phyloP scores from a whole-genome alignment of 2,888 invertebrate genomes.

The Parthenolecanium corni region DNA sequence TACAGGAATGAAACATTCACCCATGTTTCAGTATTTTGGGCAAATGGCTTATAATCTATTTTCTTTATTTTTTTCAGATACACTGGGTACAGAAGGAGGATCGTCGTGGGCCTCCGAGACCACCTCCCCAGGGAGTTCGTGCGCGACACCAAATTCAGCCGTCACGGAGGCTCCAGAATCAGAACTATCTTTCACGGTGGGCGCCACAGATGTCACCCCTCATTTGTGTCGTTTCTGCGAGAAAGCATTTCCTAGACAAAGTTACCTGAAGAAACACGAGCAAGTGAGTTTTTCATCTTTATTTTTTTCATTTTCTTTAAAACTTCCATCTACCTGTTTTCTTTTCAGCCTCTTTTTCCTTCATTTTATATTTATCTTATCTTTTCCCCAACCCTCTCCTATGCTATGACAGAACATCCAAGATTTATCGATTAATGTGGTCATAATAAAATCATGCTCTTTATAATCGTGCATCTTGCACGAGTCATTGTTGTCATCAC shows the following conservation, averaged over 20 bases:
- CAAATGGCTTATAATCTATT: no score
- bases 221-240: slow-evolving; percentile 87
- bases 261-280: slow-evolving; percentile 81
- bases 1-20: no score
- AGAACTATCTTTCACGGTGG: slow-evolving; percentile 52
- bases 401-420: background rate
- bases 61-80: slow-evolving; percentile 50
- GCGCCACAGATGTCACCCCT: slow-evolving; percentile 62
- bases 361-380: background rate
- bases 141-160: slow-evolving; percentile 51
- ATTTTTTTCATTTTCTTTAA: no score
- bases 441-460: background rate
- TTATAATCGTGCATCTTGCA: background rate
- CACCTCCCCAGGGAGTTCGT: slow-evolving; percentile 47
- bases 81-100: slow-evolving; percentile 54
- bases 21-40: no score
- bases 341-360: background rate
- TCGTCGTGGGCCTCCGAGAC: slow-evolving; percentile 55
- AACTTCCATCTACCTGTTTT: background rate
- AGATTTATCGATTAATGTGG: background rate
- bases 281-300: slow-evolving; percentile 49
- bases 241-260: slow-evolving; percentile 75
- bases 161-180: slow-evolving; percentile 48
- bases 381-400: no score
- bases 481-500: slow-evolving; percentile 1